A percentile compares a stretch with the other conserved stretches of the same genome.
Evolutionary conservation across 2,888 invertebrate species (phyloP).

Genomic region (Pogonocherus hispidulus): DNA sequence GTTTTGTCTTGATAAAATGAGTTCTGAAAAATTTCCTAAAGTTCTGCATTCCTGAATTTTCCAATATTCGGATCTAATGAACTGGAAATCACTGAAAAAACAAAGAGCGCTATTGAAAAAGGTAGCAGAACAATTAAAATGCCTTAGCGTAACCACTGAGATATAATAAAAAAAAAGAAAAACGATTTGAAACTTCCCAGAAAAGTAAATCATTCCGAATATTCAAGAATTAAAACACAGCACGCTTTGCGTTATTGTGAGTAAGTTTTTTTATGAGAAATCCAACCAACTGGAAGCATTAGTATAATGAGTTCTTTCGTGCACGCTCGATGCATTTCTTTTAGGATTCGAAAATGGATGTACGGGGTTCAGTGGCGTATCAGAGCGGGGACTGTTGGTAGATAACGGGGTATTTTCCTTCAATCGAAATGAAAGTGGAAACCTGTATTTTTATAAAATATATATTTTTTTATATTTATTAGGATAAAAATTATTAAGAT

Average conservation of each 20-base stretch:
- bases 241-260: conserved; percentile 29
- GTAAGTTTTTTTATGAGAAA: conserved; percentile 21
- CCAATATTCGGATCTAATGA: neutral
- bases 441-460: too few relatives aligned
- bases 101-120: neutral
- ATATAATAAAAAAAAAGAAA: conserved; percentile 21
- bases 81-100: conserved; percentile 1
- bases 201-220: conserved; percentile 29
- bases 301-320: conserved; percentile 37
- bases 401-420: too few relatives aligned
- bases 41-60: neutral
- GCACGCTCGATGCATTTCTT: conserved; percentile 10
- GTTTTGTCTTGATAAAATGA: too few relatives aligned
- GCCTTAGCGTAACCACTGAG: conserved; percentile 9
- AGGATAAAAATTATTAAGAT: too few relatives aligned
- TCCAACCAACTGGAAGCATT: conserved; percentile 36
- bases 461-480: too few relatives aligned
- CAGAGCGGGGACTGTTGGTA: neutral
- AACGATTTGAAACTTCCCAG: conserved; percentile 18
- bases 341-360: conserved; percentile 1
- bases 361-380: neutral
- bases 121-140: conserved; percentile 26
- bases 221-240: conserved; percentile 29
- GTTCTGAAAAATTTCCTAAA: too few relatives aligned
- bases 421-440: too few relatives aligned